Percentiles rank a stretch among this genome's conserved stretches.
These are phyloP conservation scores for Myotis brandtii DNA, from an alignment of 2,113 vertebrate species.

Conservation along the genomic window DNA sequence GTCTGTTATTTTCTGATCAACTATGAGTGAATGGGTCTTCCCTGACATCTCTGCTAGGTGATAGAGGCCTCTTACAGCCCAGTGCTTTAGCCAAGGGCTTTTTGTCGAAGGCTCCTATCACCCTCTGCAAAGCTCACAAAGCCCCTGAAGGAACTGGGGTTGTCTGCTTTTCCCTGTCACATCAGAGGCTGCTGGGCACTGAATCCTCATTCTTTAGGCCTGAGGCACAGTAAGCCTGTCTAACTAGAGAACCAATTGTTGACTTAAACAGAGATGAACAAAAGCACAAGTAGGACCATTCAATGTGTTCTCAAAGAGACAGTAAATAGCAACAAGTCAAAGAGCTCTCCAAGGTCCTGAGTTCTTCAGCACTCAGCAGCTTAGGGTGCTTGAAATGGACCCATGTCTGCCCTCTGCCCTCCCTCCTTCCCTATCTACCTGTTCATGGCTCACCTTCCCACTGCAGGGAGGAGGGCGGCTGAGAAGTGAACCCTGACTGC, in stretches of 20 bases:
- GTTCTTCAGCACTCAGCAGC: not conserved
- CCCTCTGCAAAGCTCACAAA: not conserved
- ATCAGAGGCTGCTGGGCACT: not conserved
- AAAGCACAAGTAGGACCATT: not conserved
- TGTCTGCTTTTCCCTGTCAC: not conserved
- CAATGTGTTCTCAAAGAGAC: not conserved
- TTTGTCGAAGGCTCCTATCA: not conserved
- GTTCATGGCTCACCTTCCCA: not conserved
- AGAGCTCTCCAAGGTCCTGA: not conserved
- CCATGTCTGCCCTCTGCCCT: not conserved
- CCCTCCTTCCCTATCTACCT: not conserved
- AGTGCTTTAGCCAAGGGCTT: not conserved
- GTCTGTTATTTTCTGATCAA: constrained; percentile 7
- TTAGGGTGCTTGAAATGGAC: not conserved
- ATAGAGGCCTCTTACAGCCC: not conserved
- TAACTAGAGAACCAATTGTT: not conserved
- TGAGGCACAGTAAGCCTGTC: not conserved
- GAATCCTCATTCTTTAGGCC: not conserved
- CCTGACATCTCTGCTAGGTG: not conserved
- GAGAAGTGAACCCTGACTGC: not conserved
- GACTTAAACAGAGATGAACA: constrained; percentile 27
- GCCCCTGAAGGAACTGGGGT: not conserved
- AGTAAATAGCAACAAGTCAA: not conserved
- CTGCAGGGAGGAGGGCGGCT: too few species aligned
- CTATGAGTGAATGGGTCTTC: not conserved